These are phyloP conservation scores for Drosophila pallidifrons DNA, from an alignment of 1,140 invertebrate genomes.

Conservation along the genomic window DNA sequence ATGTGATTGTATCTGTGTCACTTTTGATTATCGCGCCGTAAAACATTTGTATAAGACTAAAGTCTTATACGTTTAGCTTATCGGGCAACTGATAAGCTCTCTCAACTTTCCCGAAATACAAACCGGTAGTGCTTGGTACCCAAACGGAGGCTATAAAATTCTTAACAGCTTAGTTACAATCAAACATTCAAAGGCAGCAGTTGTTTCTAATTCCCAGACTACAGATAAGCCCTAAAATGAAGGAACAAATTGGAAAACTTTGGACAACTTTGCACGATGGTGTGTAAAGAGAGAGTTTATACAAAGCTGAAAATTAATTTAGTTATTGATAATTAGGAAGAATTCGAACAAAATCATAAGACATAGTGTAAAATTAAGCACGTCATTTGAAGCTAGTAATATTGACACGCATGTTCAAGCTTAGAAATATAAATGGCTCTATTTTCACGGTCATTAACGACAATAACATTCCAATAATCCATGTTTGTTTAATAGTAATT, in stretches of 20 bases:
- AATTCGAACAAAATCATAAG: too few species aligned
- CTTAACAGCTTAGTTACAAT: conserved; percentile 37
- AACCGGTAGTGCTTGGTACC: not conserved
- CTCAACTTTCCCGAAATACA: not conserved
- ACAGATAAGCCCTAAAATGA: conserved; percentile 59
- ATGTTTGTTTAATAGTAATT: not conserved
- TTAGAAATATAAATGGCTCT: not conserved
- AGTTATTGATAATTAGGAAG: not conserved
- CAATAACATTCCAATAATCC: not conserved
- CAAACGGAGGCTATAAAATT: conserved; percentile 3
- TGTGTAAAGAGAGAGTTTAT: conserved; percentile 36
- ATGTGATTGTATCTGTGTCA: not conserved
- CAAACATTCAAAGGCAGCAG: conserved; percentile 9
- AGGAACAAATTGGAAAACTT: conserved; percentile 54
- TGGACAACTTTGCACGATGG: conserved; percentile 65
- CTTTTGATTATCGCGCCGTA: not conserved
- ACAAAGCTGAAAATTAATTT: not conserved
- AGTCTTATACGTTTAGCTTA: not conserved
- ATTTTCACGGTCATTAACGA: not conserved
- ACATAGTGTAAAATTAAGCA: not conserved
- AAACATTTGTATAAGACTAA: not conserved
- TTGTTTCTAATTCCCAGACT: not conserved
- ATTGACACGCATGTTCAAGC: not conserved
- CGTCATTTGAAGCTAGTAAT: not conserved
- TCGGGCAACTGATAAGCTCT: not conserved